These are phyloP conservation scores for Dusona sp. DNA, from an alignment of 2,888 invertebrate genomes.

Conservation along the genomic window DNA sequence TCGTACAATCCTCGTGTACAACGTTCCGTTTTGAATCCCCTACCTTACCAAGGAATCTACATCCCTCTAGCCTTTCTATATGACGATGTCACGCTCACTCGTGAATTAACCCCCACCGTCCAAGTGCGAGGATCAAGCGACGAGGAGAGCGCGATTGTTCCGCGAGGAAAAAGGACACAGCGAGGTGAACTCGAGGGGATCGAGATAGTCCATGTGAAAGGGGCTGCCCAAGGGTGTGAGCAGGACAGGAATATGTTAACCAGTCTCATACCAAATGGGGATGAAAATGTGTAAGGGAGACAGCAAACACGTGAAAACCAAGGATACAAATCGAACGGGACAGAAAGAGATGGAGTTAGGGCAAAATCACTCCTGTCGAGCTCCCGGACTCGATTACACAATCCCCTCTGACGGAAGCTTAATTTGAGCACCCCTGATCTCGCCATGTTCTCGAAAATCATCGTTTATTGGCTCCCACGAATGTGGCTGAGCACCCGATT, in stretches of 20 bases:
- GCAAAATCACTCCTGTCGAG: constrained; percentile 63
- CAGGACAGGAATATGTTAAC: not conserved
- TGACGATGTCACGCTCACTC: constrained; percentile 24
- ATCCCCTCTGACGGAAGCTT: constrained; percentile 40
- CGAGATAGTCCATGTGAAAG: constrained; percentile 18
- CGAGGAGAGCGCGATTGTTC: constrained; percentile 35
- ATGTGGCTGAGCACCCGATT: constrained; percentile 71
- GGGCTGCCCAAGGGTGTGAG: constrained; percentile 24
- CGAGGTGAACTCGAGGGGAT: constrained; percentile 18
- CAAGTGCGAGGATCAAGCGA: constrained; percentile 50
- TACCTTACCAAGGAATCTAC: not conserved
- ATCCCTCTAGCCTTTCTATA: not conserved
- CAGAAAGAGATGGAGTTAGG: constrained; percentile 36
- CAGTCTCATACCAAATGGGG: constrained; percentile 42
- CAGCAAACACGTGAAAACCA: constrained; percentile 20
- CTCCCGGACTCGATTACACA: constrained; percentile 68
- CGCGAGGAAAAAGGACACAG: constrained; percentile 7
- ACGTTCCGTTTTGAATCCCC: constrained; percentile 24
- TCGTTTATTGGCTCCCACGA: constrained; percentile 74
- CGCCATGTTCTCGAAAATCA: constrained; percentile 81
- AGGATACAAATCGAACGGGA: constrained; percentile 42
- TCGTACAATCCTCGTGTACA: constrained; percentile 8
- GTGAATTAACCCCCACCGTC: constrained; percentile 67
- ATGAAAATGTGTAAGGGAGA: constrained; percentile 40
- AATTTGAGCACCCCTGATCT: constrained; percentile 81